Evolutionary conservation across 1,140 invertebrate genomes (phyloP).

Genomic region (fruit fly (Drosophila melanogaster)): DNA sequence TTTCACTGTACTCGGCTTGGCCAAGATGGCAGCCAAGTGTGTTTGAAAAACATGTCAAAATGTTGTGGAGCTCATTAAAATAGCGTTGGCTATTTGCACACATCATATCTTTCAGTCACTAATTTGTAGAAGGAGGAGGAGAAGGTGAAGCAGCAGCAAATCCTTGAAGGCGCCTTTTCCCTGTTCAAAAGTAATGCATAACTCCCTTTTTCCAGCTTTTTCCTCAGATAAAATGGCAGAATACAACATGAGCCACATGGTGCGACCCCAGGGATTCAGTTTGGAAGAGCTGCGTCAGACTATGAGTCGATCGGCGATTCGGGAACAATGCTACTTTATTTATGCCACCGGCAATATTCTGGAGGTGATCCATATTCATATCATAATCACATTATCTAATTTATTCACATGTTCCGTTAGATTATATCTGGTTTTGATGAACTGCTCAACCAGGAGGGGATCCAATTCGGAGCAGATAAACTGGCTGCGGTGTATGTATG

Average conservation of each 20-base stretch:
- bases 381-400: no score
- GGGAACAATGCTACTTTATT: conserved; percentile 44
- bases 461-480: conserved; percentile 52
- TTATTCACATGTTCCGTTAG: neutral
- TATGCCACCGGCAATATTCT: conserved; percentile 46
- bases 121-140: conserved; percentile 15
- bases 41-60: conserved; percentile 54
- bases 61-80: conserved; percentile 69
- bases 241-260: conserved; percentile 13
- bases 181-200: neutral
- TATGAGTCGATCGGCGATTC: conserved; percentile 31
- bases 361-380: conserved; percentile 25
- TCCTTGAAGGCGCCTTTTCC: conserved; percentile 6
- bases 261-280: conserved; percentile 60
- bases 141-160: neutral
- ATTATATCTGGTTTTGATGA: conserved; percentile 39
- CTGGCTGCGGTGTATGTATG: conserved; percentile 52
- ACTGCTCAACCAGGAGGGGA: conserved; percentile 41
- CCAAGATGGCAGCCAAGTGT: conserved; percentile 9
- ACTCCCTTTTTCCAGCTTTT: neutral
- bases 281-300: conserved; percentile 51
- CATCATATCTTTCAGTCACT: conserved; percentile 11
- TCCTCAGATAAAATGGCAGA: neutral
- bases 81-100: conserved; percentile 51
- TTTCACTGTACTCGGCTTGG: conserved; percentile 24